A percentile compares a stretch with the other conserved stretches of the same genome.
Conservation (phyloP, 2,888 invertebrate species). For the Melikaiella ostensackeni region DNA sequence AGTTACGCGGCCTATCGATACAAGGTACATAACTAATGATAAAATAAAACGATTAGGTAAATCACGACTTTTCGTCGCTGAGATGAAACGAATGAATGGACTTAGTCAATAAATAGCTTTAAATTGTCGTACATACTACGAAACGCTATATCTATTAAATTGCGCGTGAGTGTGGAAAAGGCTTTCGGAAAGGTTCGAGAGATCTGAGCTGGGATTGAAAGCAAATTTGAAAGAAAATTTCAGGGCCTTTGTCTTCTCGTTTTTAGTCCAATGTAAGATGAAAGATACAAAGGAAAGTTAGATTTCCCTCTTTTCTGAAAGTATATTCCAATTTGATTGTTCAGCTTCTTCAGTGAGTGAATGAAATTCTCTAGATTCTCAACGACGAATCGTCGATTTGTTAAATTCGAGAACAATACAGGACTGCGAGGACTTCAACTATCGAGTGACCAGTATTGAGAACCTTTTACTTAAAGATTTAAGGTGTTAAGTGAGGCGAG, state of each 20-base stretch:
- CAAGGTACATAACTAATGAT: constrained; percentile 41
- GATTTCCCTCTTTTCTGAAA: not conserved
- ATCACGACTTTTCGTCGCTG: constrained; percentile 27
- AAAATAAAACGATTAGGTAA: constrained; percentile 19
- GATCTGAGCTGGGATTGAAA: not conserved
- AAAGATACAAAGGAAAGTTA: not conserved
- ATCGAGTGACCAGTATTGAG: constrained; percentile 33
- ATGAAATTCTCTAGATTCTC: not conserved
- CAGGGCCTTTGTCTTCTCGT: not conserved
- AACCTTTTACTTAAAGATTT: constrained; percentile 20
- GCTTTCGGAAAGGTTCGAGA: not conserved
- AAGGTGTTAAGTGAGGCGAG: constrained; percentile 36
- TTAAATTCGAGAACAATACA: constrained; percentile 23
- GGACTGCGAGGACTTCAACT: not conserved
- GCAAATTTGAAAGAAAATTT: not conserved
- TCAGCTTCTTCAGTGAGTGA: not conserved
- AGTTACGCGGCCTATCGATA: constrained; percentile 41
- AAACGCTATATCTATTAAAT: constrained; percentile 39
- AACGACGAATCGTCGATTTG: constrained; percentile 17
- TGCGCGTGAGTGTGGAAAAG: not conserved
- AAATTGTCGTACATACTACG: constrained; percentile 55
- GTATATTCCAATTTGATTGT: not conserved
- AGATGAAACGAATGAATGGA: constrained; percentile 66
- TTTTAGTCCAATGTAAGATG: constrained; percentile 16
- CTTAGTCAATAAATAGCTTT: constrained; percentile 77